Base-by-base conservation (phyloP, 64 coral and sea anemone species). In the Hydrozoanthus tunicans region DNA sequence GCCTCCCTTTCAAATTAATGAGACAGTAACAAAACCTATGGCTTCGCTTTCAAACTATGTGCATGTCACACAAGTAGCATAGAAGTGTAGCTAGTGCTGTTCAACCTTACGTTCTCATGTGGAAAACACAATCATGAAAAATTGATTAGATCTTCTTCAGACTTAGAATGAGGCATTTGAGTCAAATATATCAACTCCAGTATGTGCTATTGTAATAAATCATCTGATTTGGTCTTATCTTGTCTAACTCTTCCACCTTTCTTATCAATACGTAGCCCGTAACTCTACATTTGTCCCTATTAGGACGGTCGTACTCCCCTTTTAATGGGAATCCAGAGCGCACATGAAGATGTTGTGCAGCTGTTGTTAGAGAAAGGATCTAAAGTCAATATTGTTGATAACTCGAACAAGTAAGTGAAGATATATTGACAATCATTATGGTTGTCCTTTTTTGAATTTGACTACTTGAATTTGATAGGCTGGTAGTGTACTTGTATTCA, bases 251-350 rank as follows among this genome's bases (percentile, higher is more conserved):
- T 13, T 14, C 58, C 62, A 10, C 5, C 27, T 77, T 0, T 79
- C 4, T 79, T 76, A 52, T 43, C 32, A 43, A 2, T 43, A 43
- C 32, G 2, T 43, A 43, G 32, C 32, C 32, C 32, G 32, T 43
- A 43, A 43, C 32, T 43, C 32, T 43, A 43, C 61, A 7, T 61
- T 52, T 13, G 51, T 27, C 71, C 56, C 10, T 56, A 73, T 17
- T 63, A 98, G 94, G 96, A 98, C 79, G 96, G 96, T 25, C 86
- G 96, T 89, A 98, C 96, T 25, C 96, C 96, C 23, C 78, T 98
- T 23, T 88, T 98, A 55, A 98, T 98, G 82, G 96, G 91, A 10
- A 93, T 98, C 73, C 93, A 98, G 54, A 86, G 93, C 11, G 96
- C 92, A 14, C 86, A 93, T 17, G 96, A 98, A 83, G 94, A 91